phyloP scores from a whole-genome alignment of 1,140 invertebrate species.

The Macrotrachela quadricornifera region DNA sequence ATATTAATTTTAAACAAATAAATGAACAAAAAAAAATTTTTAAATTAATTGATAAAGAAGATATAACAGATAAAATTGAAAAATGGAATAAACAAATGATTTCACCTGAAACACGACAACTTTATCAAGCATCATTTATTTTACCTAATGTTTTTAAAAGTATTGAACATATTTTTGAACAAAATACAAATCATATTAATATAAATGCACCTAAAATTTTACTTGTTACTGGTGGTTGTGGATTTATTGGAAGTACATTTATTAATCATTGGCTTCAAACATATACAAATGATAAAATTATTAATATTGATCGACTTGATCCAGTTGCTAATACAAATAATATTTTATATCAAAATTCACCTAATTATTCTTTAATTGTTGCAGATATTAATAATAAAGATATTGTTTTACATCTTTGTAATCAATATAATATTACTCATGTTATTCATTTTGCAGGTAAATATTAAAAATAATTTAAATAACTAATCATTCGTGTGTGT shows the following conservation, averaged over 20 bases:
- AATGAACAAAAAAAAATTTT: too few relatives aligned
- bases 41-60: too few relatives aligned
- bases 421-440: conserved; percentile 11
- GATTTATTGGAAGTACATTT: conserved; percentile 12
- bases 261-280: conserved; percentile 9
- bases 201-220: not conserved
- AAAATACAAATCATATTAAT: too few relatives aligned
- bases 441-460: conserved; percentile 13
- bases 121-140: too few relatives aligned
- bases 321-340: conserved; percentile 11
- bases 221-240: conserved; percentile 11
- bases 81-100: too few relatives aligned
- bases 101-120: too few relatives aligned
- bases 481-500: too few relatives aligned
- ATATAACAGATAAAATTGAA: too few relatives aligned
- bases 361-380: conserved; percentile 14
- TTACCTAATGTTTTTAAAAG: too few relatives aligned
- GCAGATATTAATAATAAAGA: conserved; percentile 13
- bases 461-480: too few relatives aligned
- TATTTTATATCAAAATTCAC: conserved; percentile 9
- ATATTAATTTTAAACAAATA: too few relatives aligned
- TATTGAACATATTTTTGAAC: too few relatives aligned
- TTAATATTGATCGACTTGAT: conserved; percentile 12
- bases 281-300: conserved; percentile 10
- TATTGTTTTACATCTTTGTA: conserved; percentile 9